These are phyloP conservation scores for Magallana gigas DNA, from an alignment of 1,140 invertebrate species.

Conservation along the genomic window DNA sequence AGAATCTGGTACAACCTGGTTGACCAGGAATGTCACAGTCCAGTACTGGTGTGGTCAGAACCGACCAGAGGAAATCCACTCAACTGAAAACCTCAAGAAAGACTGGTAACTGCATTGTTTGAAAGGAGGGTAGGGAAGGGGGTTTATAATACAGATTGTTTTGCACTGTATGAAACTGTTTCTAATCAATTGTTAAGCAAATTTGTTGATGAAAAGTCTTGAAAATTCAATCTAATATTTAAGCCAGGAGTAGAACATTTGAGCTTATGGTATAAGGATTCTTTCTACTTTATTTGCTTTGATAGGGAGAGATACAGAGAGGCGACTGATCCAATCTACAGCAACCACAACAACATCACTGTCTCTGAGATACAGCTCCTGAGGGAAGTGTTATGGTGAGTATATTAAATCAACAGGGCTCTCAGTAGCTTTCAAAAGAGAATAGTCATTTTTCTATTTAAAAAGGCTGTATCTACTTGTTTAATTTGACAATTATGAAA, in stretches of 20 bases:
- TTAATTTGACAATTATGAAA: too few relatives aligned
- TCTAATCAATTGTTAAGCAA: too few relatives aligned
- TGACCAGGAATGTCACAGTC: constrained; percentile 62
- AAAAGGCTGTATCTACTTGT: too few relatives aligned
- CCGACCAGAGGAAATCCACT: background rate
- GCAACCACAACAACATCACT: constrained; percentile 31
- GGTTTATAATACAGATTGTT: too few relatives aligned
- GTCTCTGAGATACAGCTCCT: constrained; percentile 68
- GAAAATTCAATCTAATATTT: too few relatives aligned
- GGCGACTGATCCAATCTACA: constrained; percentile 52
- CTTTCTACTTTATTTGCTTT: background rate
- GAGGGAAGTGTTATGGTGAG: constrained; percentile 69
- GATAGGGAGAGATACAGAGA: constrained; percentile 58
- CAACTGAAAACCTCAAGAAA: background rate
- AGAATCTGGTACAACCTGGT: constrained; percentile 61
- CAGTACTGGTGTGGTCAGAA: constrained; percentile 68
- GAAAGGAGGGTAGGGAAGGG: too few relatives aligned
- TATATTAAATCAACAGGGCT: background rate
- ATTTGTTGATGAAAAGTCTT: too few relatives aligned
- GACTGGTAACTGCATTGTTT: background rate
- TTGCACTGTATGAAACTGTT: too few relatives aligned
- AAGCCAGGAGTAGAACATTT: too few relatives aligned
- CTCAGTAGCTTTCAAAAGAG: too few relatives aligned
- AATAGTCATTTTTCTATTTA: too few relatives aligned
- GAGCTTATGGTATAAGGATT: too few relatives aligned